Conservation (phyloP, 2,888 invertebrate species). For the Lasioglossum figueresi region DNA sequence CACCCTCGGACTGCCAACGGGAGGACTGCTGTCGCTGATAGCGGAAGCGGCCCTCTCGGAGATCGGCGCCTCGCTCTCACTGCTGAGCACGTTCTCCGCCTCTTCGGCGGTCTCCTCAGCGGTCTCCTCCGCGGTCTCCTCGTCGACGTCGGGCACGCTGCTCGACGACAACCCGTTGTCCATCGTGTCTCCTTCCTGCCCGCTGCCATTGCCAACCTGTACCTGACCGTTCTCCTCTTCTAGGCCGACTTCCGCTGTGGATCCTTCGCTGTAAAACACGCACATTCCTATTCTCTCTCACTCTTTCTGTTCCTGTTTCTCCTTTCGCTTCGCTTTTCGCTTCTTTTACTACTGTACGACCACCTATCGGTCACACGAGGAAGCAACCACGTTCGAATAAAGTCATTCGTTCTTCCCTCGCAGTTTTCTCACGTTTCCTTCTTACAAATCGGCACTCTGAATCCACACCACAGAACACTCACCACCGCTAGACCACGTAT, state of each 20-base stretch:
- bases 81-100: constrained; percentile 67
- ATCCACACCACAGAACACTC: too few relatives aligned
- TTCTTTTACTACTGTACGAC: not conserved
- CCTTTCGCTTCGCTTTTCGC: too few relatives aligned
- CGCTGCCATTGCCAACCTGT: constrained; percentile 51
- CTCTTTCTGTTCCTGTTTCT: not conserved
- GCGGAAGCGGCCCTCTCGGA: constrained; percentile 81
- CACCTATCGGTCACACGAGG: not conserved
- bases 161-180: constrained; percentile 74
- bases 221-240: constrained; percentile 75
- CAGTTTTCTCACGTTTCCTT: not conserved
- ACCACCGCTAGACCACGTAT: too few relatives aligned
- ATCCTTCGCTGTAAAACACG: constrained; percentile 78
- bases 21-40: constrained; percentile 76
- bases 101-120: constrained; percentile 66
- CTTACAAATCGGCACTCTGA: too few relatives aligned
- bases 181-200: constrained; percentile 67
- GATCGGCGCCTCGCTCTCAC: constrained; percentile 80
- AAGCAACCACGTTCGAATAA: not conserved
- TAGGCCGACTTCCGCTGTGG: constrained; percentile 76
- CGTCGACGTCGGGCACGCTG: constrained; percentile 49
- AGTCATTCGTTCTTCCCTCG: not conserved
- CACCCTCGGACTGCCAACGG: constrained; percentile 79
- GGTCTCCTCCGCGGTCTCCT: constrained; percentile 66
- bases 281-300: not conserved